These are phyloP conservation scores for Luperina nickerlii DNA, from an alignment of 2,888 invertebrate species.

Conservation along the genomic window DNA sequence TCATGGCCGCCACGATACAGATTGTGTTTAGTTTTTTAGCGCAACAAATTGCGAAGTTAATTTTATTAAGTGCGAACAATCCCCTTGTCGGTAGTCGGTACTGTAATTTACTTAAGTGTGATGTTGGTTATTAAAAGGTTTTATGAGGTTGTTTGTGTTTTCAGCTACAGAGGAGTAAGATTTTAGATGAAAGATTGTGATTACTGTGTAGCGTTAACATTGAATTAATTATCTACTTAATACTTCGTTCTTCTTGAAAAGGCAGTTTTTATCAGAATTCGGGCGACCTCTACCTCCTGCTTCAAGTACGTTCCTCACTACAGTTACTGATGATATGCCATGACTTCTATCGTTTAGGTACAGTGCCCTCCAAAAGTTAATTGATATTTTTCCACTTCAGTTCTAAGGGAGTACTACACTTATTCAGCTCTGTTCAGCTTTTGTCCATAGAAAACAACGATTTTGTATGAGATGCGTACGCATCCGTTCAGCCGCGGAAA, in stretches of 20 bases:
- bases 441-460: too few species aligned
- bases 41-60: constrained; percentile 63
- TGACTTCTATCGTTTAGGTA: neutral
- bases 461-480: too few species aligned
- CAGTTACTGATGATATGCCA: neutral
- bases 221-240: neutral
- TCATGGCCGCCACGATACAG: constrained; percentile 67
- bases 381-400: too few species aligned
- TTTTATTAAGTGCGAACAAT: constrained; percentile 63
- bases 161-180: neutral
- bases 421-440: too few species aligned
- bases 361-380: neutral
- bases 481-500: too few species aligned
- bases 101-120: constrained; percentile 57
- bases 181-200: neutral
- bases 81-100: constrained; percentile 40
- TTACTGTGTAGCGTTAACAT: neutral
- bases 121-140: constrained; percentile 33
- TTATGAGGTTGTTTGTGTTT: neutral
- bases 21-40: constrained; percentile 65
- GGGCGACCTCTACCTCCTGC: neutral
- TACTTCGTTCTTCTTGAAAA: neutral
- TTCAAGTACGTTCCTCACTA: too few species aligned
- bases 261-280: neutral
- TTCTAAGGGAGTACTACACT: too few species aligned